A percentile compares a stretch with the other conserved stretches of the same genome.
phyloP scores from a whole-genome alignment of 2,113 vertebrate species.

The Charadrius vociferus region DNA sequence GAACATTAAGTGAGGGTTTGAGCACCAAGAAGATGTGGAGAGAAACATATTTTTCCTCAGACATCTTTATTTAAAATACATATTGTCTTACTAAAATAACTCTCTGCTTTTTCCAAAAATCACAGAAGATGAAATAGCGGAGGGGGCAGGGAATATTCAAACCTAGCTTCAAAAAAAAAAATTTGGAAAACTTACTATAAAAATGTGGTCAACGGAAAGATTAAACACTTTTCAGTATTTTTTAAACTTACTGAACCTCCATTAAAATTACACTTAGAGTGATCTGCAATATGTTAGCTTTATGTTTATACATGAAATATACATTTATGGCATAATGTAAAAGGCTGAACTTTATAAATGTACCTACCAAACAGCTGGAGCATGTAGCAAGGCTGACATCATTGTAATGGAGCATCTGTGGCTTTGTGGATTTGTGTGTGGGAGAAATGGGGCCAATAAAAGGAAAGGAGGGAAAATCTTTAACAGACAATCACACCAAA shows the following conservation, averaged over 20 bases:
- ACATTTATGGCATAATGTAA: slow-evolving; percentile 76
- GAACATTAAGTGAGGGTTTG: slow-evolving; percentile 46
- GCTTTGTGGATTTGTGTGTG: slow-evolving; percentile 73
- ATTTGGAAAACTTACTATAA: slow-evolving; percentile 49
- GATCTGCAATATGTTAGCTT: slow-evolving; percentile 79
- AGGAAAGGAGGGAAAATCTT: slow-evolving; percentile 69
- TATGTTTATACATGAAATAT: slow-evolving; percentile 71
- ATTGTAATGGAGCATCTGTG: slow-evolving; percentile 67
- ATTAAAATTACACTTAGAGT: slow-evolving; percentile 78
- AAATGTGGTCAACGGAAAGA: slow-evolving; percentile 74
- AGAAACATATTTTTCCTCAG: slow-evolving; percentile 56
- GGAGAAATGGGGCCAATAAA: slow-evolving; percentile 72
- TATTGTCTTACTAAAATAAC: slow-evolving; percentile 73
- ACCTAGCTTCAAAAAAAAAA: slow-evolving; percentile 23
- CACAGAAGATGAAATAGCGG: slow-evolving; percentile 35
- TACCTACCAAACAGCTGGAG: slow-evolving; percentile 79
- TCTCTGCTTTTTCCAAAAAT: slow-evolving; percentile 65
- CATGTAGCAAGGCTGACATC: slow-evolving; percentile 74
- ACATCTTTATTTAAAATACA: slow-evolving; percentile 66
- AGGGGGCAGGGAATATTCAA: slow-evolving; percentile 25
- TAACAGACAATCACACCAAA: slow-evolving; percentile 50
- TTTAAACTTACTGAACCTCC: slow-evolving; percentile 77
- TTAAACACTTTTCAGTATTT: slow-evolving; percentile 77
- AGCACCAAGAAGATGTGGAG: slow-evolving; percentile 48
- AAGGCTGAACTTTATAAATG: slow-evolving; percentile 78